Base-by-base conservation (phyloP, 2,113 vertebrate genomes). In the Syngnathus floridae region DNA sequence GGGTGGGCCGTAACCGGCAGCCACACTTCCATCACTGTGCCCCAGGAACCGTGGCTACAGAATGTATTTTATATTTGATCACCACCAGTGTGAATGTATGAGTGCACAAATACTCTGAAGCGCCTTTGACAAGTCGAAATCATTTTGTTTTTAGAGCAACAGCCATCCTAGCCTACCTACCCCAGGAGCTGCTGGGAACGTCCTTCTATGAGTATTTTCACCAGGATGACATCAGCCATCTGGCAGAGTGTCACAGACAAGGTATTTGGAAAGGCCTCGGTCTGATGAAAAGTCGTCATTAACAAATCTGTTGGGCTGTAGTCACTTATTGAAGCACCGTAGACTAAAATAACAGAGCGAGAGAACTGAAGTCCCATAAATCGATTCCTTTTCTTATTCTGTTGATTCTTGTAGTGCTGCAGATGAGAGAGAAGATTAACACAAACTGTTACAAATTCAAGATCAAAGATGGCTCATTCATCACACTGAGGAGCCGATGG, bases 151-250 rank as follows among this genome's bases (percentile, higher is more conserved):
- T 40, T 10, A 98, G 97, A 91, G 96, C 97, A 65, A 99, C 97
- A 9, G 96, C 96, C 70, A 97, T 99, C 79, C 89, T 99, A 51
- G 95, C 94, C 19, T 99, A 99, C 86, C 89, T 99, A 87, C 97
- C 97, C 70, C 97, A 99, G 79, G 97, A 99, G 81, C 94, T 99
- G 77, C 89, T 99, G 87, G 97, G 97, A 77, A 98, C 96, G 19
- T 99, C 96, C 0, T 98, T 96, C 91, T 99, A 99, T 0, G 97
- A 99, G 71, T 99, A 98, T 90, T 99, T 98, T 82, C 95, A 99
- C 75, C 97, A 99, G 89, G 95, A 99, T 45, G 97, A 99, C 84
- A 97, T 99, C 81, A 90, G 89, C 67, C 95, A 98, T 77, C 92
- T 99, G 54, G 94, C 96, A 60, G 96, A 99, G 80, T 97, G 95